Evolutionary conservation across 2,113 vertebrate species (phyloP).

Genomic region (Casuarius casuarius): DNA sequence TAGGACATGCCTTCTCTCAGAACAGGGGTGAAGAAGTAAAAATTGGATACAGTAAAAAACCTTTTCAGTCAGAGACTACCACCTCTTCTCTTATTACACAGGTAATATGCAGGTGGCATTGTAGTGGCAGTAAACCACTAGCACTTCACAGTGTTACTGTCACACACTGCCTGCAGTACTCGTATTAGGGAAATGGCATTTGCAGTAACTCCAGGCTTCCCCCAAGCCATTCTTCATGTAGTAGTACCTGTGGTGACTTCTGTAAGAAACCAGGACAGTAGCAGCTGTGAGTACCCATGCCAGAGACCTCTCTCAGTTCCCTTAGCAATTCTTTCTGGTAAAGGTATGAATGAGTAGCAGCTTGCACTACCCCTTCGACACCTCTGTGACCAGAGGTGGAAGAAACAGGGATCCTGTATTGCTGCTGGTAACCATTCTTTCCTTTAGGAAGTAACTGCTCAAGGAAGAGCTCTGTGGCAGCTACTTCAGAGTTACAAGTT

Average conservation of each 20-base stretch:
- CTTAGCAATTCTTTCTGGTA: background rate
- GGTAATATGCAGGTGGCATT: background rate
- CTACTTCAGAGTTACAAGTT: background rate
- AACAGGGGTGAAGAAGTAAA: background rate
- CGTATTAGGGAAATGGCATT: background rate
- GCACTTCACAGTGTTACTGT: background rate
- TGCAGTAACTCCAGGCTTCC: background rate
- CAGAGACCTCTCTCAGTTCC: background rate
- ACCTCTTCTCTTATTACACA: background rate
- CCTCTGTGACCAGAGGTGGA: background rate
- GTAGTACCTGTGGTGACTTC: background rate
- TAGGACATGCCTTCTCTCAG: background rate
- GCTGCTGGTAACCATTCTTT: background rate
- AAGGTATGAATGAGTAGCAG: background rate
- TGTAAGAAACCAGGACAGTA: rapidly evolving
- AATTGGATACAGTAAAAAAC: background rate
- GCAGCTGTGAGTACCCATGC: background rate
- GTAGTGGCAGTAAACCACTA: background rate
- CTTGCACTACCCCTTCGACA: background rate
- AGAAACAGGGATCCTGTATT: background rate
- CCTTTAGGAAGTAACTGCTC: background rate
- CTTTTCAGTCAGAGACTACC: background rate
- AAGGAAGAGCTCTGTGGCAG: background rate
- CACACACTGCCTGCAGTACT: background rate
- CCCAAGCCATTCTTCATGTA: background rate